Base-by-base conservation (phyloP, 2,888 invertebrate species). In the Eupithecia abbreviata region DNA sequence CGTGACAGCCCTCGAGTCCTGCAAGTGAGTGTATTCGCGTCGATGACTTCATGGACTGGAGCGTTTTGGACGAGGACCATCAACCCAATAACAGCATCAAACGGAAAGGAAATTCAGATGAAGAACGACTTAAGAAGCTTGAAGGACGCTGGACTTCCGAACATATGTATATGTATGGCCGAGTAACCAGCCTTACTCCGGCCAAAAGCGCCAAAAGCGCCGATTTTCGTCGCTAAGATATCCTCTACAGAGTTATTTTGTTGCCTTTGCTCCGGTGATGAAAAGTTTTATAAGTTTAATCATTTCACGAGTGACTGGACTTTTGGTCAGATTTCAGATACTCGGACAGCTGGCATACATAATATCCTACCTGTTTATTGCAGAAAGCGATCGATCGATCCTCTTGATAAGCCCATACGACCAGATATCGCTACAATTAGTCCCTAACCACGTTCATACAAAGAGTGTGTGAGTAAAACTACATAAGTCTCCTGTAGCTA, bases 21-120 rank as follows among this genome's bases (percentile, higher is more conserved):
- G 71, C 30, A 76, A 76, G 75, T 68, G 45, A 45, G 77, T 82
- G 83, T 90, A 91, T 91, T 90, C 87, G 81, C 79, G 89, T 85
- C 90, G 91, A 90, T 94, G 94, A 94, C 91, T 91, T 93, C 94
- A 94, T 86, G 79, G 72, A 75, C 74, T 73, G 76, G 76, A 51
- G 74, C 77, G 80, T 80, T 79, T 82, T 81, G 77, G 78, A 74
- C 82, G 86, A 83, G 84, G 80, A 85, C 85, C 83, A 85, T 85
- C 85, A 85, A 89, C 69, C 47, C 47, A 49, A 69, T 68, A 68
- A 68, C 67, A 42, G 43, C 15, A 0, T 43, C 18, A 45, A 68
- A 68, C 42, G 15, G 42, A 15, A 66, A 41, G 13, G n/a, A 68
- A 45, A 42, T 43, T 43, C n/a, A 45, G n/a, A 43, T 66, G 67